phyloP scores from a whole-genome alignment of 1,140 invertebrate species.

The Drosophila fuyamai region DNA sequence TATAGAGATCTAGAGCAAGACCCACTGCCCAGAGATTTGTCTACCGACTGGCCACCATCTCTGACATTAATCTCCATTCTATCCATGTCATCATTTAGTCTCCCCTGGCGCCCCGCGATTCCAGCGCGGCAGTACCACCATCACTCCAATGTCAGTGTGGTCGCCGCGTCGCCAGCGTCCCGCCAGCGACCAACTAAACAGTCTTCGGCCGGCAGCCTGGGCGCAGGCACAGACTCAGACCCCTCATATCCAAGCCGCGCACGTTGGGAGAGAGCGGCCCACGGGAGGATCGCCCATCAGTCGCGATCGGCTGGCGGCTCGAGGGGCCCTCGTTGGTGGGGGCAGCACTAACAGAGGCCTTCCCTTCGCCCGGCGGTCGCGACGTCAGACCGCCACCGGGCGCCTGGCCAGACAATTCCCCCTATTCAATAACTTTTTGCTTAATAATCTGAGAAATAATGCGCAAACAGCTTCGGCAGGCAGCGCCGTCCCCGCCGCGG shows the following conservation, averaged over 20 bases:
- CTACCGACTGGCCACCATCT: conserved; percentile 51
- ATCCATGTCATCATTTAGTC: conserved; percentile 62
- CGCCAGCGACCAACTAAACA: conserved; percentile 26
- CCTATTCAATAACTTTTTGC: conserved; percentile 50
- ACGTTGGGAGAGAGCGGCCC: conserved; percentile 36
- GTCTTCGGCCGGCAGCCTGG: conserved; percentile 33
- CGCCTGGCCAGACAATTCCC: conserved; percentile 43
- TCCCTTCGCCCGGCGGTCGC: conserved; percentile 14
- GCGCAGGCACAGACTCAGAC: conserved; percentile 29
- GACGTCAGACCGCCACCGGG: conserved; percentile 15
- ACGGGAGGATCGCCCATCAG: conserved; percentile 22
- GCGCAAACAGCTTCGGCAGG: conserved; percentile 66
- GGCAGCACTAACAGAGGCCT: conserved; percentile 41
- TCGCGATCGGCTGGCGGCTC: conserved; percentile 31
- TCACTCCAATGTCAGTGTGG: conserved; percentile 39
- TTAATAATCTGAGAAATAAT: conserved; percentile 74
- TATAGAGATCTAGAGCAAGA: neutral
- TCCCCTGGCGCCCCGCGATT: conserved; percentile 39
- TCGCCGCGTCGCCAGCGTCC: conserved; percentile 29
- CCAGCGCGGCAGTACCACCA: conserved; percentile 34
- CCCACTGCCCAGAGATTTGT: neutral
- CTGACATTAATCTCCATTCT: conserved; percentile 74
- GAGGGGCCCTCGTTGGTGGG: conserved; percentile 42
- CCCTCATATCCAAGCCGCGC: conserved; percentile 8
- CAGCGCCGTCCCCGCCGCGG: conserved; percentile 18